These are phyloP conservation scores for Leptosomus discolor DNA, from an alignment of 2,113 vertebrate species.

Conservation along the genomic window DNA sequence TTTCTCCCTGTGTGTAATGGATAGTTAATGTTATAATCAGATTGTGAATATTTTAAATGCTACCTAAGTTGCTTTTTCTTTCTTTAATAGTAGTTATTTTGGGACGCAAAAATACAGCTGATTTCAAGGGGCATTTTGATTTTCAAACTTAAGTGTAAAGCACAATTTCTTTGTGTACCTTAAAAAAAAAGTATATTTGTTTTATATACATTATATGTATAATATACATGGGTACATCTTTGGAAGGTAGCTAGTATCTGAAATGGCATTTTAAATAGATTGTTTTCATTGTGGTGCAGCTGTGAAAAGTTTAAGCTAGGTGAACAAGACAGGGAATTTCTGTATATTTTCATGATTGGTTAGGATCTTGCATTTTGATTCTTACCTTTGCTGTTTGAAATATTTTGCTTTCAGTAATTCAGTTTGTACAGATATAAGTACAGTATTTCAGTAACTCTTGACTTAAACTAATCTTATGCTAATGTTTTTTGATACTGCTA, in stretches of 20 bases:
- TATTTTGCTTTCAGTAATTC: neutral
- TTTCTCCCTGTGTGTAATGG: fast-evolving
- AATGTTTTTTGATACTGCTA: neutral
- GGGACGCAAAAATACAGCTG: neutral
- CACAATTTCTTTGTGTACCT: neutral
- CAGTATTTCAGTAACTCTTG: neutral
- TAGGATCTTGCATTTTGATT: neutral
- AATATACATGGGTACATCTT: neutral
- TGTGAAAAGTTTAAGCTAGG: neutral
- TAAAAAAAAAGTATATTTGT: neutral
- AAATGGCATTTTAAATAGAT: neutral
- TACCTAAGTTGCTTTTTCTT: neutral
- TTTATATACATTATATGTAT: neutral
- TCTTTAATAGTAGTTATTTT: neutral
- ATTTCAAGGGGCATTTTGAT: neutral
- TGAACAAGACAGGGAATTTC: neutral
- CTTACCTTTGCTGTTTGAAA: neutral
- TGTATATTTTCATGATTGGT: neutral
- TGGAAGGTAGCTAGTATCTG: neutral
- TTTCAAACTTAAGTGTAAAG: neutral
- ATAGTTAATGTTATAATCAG: neutral
- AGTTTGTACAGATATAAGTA: neutral
- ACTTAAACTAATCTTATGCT: neutral
- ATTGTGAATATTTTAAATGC: neutral
- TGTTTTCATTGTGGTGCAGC: neutral